A percentile compares a stretch with the other conserved stretches of the same genome.
Evolutionary conservation across 2,797 vertebrate species (phyloP).

Genomic region (Erpetoichthys calabaricus): DNA sequence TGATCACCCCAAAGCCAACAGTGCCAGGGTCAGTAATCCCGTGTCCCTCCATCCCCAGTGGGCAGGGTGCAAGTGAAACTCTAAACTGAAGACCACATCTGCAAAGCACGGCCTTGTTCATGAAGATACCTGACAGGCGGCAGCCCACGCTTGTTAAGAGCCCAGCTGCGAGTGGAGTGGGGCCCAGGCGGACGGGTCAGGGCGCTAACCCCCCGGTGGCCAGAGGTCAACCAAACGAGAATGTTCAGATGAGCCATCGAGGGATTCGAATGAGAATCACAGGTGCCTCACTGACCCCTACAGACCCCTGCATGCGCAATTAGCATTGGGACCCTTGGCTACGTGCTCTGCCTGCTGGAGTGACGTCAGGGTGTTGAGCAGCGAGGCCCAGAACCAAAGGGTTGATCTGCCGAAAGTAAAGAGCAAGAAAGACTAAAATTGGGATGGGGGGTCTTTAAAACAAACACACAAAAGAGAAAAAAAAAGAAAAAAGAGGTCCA

Average conservation of each 20-base stretch:
- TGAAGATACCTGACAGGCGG: slow-evolving; percentile 27
- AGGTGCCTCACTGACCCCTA: slow-evolving; percentile 51
- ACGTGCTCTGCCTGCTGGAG: slow-evolving; percentile 9
- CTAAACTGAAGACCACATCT: slow-evolving; percentile 35
- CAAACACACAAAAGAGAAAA: slow-evolving; percentile 30
- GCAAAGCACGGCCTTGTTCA: slow-evolving; percentile 27
- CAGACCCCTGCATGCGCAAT: slow-evolving; percentile 35
- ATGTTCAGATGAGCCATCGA: slow-evolving; percentile 28
- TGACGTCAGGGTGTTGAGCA: too few species aligned
- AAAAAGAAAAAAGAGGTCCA: too few species aligned
- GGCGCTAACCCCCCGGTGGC: slow-evolving; percentile 18
- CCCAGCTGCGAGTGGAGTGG: slow-evolving; percentile 13
- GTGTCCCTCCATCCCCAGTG: too few species aligned
- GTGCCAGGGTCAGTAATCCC: too few species aligned
- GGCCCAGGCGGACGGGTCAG: background rate
- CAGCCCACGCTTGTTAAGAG: slow-evolving; percentile 28
- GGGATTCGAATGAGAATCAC: slow-evolving; percentile 53
- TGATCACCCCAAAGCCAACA: too few species aligned
- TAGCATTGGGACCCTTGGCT: slow-evolving; percentile 28
- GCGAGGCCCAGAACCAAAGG: slow-evolving; percentile 29
- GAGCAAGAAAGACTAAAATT: slow-evolving; percentile 46
- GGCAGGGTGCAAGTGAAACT: too few species aligned
- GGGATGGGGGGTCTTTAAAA: slow-evolving; percentile 60
- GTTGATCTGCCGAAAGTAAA: slow-evolving; percentile 37
- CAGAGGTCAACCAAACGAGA: slow-evolving; percentile 31